phyloP scores from a whole-genome alignment of 2,797 vertebrate genomes.

The Protosalanx chinensis region DNA sequence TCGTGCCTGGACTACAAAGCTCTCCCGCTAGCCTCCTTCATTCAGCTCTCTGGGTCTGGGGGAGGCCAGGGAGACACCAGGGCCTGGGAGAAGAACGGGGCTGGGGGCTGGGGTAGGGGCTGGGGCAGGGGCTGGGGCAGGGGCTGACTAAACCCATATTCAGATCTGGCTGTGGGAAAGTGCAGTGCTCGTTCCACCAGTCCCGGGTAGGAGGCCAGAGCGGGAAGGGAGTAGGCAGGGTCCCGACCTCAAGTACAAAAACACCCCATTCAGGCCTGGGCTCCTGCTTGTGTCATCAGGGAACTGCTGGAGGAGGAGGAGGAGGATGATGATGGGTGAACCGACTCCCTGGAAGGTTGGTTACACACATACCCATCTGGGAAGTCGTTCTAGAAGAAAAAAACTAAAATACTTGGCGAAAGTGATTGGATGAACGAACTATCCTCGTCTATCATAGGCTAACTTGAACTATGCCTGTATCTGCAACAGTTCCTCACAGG shows the following conservation, averaged over 20 bases:
- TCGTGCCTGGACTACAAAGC: conserved; percentile 71
- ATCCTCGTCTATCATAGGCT: no score
- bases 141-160: conserved; percentile 39
- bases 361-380: no score
- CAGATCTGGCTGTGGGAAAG: conserved; percentile 56
- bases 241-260: conserved; percentile 43
- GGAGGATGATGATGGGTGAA: conserved; percentile 9
- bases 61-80: conserved; percentile 54
- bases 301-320: no score
- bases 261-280: conserved; percentile 34
- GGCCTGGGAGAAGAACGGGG: conserved; percentile 48
- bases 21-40: conserved; percentile 49
- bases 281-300: conserved; percentile 1
- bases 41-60: conserved; percentile 56
- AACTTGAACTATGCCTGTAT: no score
- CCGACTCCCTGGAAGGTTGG: no score
- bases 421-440: no score
- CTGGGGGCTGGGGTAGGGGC: conserved; percentile 8
- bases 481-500: no score
- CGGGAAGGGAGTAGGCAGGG: conserved; percentile 18
- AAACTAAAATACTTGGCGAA: no score
- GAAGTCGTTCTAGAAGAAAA: no score
- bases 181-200: conserved; percentile 41
- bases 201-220: conserved; percentile 33
- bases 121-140: conserved; percentile 28